These are phyloP conservation scores for Enteromius viviparus DNA, from an alignment of 2,797 vertebrate species.

Conservation along the genomic window DNA sequence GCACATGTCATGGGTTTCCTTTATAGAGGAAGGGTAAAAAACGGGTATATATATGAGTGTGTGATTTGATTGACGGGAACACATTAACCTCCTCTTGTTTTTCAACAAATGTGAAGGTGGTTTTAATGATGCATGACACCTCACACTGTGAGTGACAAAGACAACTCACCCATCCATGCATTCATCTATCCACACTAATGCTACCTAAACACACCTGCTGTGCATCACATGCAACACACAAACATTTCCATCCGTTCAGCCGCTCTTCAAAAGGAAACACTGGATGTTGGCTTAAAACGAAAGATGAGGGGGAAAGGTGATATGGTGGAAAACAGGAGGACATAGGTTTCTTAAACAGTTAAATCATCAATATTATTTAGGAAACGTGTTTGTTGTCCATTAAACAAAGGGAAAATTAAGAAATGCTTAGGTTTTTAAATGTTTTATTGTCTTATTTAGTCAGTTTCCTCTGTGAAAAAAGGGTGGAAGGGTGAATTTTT, in stretches of 20 bases:
- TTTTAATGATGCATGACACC: slow-evolving; percentile 31
- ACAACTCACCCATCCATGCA: slow-evolving; percentile 29
- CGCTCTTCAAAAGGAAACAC: not conserved
- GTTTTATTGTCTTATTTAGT: not conserved
- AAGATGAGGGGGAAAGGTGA: not conserved
- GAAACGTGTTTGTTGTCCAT: not conserved
- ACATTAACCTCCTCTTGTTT: slow-evolving; percentile 43
- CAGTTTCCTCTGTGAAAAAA: not conserved
- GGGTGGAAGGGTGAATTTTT: not conserved
- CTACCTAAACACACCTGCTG: not conserved
- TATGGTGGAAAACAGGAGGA: not conserved
- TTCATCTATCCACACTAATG: slow-evolving; percentile 17
- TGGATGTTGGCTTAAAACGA: not conserved
- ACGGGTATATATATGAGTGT: slow-evolving; percentile 48
- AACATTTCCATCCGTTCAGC: not conserved
- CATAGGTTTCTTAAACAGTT: not conserved
- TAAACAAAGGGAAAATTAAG: not conserved
- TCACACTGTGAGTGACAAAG: slow-evolving; percentile 16
- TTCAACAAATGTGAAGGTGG: slow-evolving; percentile 34
- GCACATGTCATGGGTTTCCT: not conserved
- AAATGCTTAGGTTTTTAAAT: not conserved
- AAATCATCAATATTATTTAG: not conserved
- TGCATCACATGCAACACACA: not conserved
- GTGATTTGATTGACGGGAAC: slow-evolving; percentile 32
- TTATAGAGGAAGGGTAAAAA: slow-evolving; percentile 28